Conservation (phyloP, 2,888 invertebrate species). For the Cheilosia vulpina region DNA sequence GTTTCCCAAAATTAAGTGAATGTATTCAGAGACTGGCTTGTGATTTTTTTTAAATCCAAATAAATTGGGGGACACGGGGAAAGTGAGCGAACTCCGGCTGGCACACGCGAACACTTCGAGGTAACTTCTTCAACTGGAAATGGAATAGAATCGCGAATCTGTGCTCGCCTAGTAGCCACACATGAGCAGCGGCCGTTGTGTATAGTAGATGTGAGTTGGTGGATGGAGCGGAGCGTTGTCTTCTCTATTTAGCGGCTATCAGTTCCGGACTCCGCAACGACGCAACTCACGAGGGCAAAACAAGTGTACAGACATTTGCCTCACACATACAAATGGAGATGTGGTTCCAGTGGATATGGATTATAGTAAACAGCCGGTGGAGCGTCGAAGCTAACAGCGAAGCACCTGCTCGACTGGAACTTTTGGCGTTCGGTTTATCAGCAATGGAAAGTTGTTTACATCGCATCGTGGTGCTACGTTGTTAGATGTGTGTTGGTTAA, state of each 20-base stretch:
- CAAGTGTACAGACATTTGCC: slow-evolving; percentile 44
- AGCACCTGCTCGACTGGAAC: slow-evolving; percentile 56
- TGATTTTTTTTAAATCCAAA: slow-evolving; percentile 29
- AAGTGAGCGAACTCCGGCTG: slow-evolving; percentile 20
- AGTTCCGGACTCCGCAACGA: slow-evolving; percentile 57
- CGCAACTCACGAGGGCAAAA: slow-evolving; percentile 31
- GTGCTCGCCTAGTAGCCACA: slow-evolving; percentile 59
- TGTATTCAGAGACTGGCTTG: slow-evolving; percentile 28
- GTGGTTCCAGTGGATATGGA: slow-evolving; percentile 12
- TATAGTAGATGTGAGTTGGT: slow-evolving; percentile 13
- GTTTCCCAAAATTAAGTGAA: slow-evolving; percentile 19
- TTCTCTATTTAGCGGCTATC: slow-evolving; percentile 41
- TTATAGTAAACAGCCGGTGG: not conserved
- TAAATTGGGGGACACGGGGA: slow-evolving; percentile 38
- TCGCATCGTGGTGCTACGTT: slow-evolving; percentile 43
- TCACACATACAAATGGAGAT: slow-evolving; percentile 7
- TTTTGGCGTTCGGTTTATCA: slow-evolving; percentile 48
- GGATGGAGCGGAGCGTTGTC: slow-evolving; percentile 29
- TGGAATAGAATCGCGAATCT: slow-evolving; percentile 64
- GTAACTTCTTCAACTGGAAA: slow-evolving; percentile 69
- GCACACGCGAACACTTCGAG: slow-evolving; percentile 69
- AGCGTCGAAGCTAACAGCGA: not conserved
- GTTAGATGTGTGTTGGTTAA: slow-evolving; percentile 18
- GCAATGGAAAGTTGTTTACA: slow-evolving; percentile 72
- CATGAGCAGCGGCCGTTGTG: slow-evolving; percentile 28